A percentile compares a stretch with the other conserved stretches of the same genome.
Evolutionary conservation across 1,140 invertebrate genomes (phyloP).

Genomic region (Tyrophagus putrescentiae): DNA sequence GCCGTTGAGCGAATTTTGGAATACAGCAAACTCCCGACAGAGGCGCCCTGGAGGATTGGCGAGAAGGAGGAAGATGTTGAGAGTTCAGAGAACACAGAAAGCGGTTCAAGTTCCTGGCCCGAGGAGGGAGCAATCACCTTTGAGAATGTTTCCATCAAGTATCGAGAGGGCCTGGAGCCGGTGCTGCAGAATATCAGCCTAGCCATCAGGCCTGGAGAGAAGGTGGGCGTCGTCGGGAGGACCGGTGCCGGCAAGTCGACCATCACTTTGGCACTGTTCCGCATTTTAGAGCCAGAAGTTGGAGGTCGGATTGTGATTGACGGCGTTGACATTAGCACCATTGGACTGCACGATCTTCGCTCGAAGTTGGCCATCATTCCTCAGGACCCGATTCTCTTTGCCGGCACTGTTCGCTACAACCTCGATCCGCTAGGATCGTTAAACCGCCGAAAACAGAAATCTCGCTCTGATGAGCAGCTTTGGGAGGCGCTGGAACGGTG

Average conservation of each 20-base stretch:
- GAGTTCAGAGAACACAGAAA: neutral
- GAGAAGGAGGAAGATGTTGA: constrained; percentile 19
- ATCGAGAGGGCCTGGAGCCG: constrained; percentile 60
- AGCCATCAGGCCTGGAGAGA: constrained; percentile 52
- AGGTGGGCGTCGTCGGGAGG: constrained; percentile 55
- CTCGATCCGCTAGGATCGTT: constrained; percentile 59
- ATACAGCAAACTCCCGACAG: constrained; percentile 49
- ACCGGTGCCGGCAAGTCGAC: constrained; percentile 43
- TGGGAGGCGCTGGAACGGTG: constrained; percentile 61
- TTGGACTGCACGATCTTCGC: constrained; percentile 47
- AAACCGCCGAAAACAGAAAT: constrained; percentile 52
- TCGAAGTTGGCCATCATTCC: constrained; percentile 75
- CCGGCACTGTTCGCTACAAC: constrained; percentile 70
- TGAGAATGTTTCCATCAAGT: constrained; percentile 56
- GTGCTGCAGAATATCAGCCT: constrained; percentile 58
- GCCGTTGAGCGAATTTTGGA: constrained; percentile 47
- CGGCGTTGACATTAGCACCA: constrained; percentile 13
- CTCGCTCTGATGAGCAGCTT: constrained; percentile 52
- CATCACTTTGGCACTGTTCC: constrained; percentile 38
- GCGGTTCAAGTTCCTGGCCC: constrained; percentile 46
- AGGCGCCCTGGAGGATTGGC: constrained; percentile 36
- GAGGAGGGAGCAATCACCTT: constrained; percentile 55
- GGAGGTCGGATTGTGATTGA: constrained; percentile 36
- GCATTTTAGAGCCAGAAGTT: constrained; percentile 48
- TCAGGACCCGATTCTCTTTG: constrained; percentile 83